A percentile compares a stretch with the other conserved stretches of the same genome.
Conservation (phyloP, 2,888 invertebrate genomes). For the Eucera pruinosa region DNA sequence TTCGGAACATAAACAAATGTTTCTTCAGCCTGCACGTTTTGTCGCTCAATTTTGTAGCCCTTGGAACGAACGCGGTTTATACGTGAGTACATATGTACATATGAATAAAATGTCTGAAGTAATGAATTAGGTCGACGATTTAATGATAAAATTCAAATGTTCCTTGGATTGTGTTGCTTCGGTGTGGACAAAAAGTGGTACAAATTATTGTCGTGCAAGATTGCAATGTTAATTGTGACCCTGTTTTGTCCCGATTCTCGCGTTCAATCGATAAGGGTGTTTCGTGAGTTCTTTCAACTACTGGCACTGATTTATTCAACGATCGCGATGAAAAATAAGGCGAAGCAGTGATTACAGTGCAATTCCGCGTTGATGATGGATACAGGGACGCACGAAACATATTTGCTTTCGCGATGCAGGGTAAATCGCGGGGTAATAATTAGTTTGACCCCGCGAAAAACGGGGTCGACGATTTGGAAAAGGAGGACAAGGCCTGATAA, state of each 20-base stretch:
- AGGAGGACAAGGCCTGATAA: constrained; percentile 34
- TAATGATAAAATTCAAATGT: too few species aligned
- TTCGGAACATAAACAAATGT: too few species aligned
- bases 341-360: constrained; percentile 10
- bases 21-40: too few species aligned
- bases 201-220: too few species aligned
- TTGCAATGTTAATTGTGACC: too few species aligned
- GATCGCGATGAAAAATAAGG: constrained; percentile 34
- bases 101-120: too few species aligned
- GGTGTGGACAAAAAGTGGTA: too few species aligned
- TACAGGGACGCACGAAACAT: constrained; percentile 24
- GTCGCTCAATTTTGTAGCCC: too few species aligned
- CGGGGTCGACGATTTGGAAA: constrained; percentile 25
- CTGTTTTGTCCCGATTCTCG: constrained; percentile 5
- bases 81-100: too few species aligned
- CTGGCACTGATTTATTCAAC: constrained; percentile 1
- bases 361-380: constrained; percentile 21
- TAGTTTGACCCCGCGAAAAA: constrained; percentile 38
- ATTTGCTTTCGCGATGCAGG: constrained; percentile 23
- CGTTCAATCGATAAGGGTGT: constrained; percentile 5
- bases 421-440: constrained; percentile 32
- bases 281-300: constrained; percentile 11
- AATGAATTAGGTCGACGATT: too few species aligned
- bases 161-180: too few species aligned
- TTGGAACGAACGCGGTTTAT: too few species aligned